These are phyloP conservation scores for Aradus depressus DNA, from an alignment of 2,888 invertebrate species.

Conservation along the genomic window DNA sequence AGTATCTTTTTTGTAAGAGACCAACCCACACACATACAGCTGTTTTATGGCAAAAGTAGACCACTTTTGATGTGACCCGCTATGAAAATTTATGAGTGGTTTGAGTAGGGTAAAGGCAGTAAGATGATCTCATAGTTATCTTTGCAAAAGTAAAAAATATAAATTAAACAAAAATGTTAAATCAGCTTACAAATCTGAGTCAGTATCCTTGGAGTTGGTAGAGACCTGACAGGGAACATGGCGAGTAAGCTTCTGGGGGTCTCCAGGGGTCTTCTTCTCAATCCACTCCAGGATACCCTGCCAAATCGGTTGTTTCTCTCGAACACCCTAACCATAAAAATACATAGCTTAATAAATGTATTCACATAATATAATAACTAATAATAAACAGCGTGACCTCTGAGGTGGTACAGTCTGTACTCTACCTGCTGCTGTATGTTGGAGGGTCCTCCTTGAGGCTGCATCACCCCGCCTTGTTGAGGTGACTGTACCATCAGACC, in stretches of 20 bases:
- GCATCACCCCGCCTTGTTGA: constrained; percentile 10
- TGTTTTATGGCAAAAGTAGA: too few relatives aligned
- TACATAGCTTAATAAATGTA: too few relatives aligned
- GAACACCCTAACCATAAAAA: constrained; percentile 30
- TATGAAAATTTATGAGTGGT: too few relatives aligned
- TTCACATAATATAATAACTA: not conserved
- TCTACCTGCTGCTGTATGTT: constrained; percentile 29
- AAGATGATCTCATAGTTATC: too few relatives aligned
- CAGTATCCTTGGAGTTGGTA: constrained; percentile 63
- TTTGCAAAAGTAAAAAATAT: constrained; percentile 1
- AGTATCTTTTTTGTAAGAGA: too few relatives aligned
- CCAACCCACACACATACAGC: too few relatives aligned
- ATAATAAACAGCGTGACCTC: constrained; percentile 13
- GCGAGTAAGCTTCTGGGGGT: constrained; percentile 62
- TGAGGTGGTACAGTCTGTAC: constrained; percentile 24
- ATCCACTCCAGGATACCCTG: constrained; percentile 84
- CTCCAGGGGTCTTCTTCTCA: constrained; percentile 69
- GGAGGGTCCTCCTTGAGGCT: not conserved
- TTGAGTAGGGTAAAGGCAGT: too few relatives aligned
- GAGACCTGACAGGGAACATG: constrained; percentile 69
- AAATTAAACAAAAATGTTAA: constrained; percentile 15
- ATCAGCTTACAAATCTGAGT: constrained; percentile 64
- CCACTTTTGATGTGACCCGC: too few relatives aligned
- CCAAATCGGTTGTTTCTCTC: constrained; percentile 56
- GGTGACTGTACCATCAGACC: too few relatives aligned